Evolutionary conservation across 2,797 vertebrate species (phyloP), one percentile per base, ranked within the genome.

Genomic region (Hypotaenidia okinawae): DNA sequence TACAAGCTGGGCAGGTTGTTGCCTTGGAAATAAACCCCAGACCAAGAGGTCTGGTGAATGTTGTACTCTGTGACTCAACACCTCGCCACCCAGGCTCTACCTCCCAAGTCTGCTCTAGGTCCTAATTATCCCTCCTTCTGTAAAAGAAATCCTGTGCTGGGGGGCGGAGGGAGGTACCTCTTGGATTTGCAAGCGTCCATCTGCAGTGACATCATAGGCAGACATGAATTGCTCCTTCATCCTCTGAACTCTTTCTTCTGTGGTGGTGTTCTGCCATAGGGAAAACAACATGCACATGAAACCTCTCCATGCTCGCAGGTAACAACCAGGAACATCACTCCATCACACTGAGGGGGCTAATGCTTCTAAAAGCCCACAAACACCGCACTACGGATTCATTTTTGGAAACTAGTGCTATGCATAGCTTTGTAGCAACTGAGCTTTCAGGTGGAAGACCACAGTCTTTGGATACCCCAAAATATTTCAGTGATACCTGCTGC

Each of bases 181-280:
- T 67, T 99, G 98, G 92, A 99, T 99, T 96, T 98, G 98, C 63
- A 99, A 96, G 54, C 91, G 98, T 63, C 99, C 99, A 11, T 99
- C 99, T 57, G 98, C 90, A 6, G 98, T 98, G 89, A 97, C 94
- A 22, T 98, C 96, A 0, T 98, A 99, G 57, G 98, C 93, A 3
- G 99, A 98, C 98, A 98, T 98, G 41, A 99, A 98, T 61, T 98
- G 97, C 89, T 99, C 94, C 96, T 99, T 99, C 97, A 99, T 84
- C 85, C 95, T 98, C 95, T 98, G 98, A 58, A 99, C 97, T 62
- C 95, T 95, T 88, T 98, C 98, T 74, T 98, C 98, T 23, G 98
- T 98, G 94, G 98, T 95, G 39, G 97, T 95, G 30, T 98, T 98
- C 99, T 99, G 94, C 64, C 97, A 94, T 5, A 39, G 8, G 22